Conservation (phyloP, 2,888 invertebrate genomes). For the Apoda limacodes region DNA sequence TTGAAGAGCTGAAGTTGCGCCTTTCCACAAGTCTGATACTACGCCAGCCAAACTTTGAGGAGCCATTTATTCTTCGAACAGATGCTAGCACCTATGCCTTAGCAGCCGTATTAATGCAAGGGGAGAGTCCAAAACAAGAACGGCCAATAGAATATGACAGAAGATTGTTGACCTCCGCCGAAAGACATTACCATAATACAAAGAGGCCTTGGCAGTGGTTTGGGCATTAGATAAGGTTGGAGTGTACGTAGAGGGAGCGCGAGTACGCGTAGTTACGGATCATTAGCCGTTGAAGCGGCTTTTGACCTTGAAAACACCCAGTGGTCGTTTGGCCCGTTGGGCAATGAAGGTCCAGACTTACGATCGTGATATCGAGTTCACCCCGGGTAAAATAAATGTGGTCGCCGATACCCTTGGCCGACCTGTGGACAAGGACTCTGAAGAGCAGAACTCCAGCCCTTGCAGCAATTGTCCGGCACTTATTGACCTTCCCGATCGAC, state of each 20-base stretch:
- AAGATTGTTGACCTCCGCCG: constrained; percentile 21
- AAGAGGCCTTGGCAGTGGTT: constrained; percentile 33
- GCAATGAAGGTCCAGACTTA: constrained; percentile 30
- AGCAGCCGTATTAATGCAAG: constrained; percentile 25
- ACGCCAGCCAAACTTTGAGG: constrained; percentile 19
- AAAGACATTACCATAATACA: constrained; percentile 38
- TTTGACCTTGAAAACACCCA: constrained; percentile 33
- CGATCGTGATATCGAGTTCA: constrained; percentile 30
- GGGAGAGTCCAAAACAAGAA: constrained; percentile 18
- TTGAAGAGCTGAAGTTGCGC: constrained; percentile 14
- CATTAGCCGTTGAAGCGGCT: constrained; percentile 49
- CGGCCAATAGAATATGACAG: constrained; percentile 23
- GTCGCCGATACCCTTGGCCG: constrained; percentile 33
- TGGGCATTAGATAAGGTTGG: constrained; percentile 21
- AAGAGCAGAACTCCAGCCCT: not conserved
- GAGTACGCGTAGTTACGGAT: constrained; percentile 32
- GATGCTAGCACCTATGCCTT: constrained; percentile 24
- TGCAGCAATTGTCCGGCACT: constrained; percentile 5
- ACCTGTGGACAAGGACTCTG: constrained; percentile 1
- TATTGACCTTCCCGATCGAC: constrained; percentile 2
- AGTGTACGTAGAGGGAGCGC: constrained; percentile 33
- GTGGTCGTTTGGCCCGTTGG: constrained; percentile 45
- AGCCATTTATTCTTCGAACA: constrained; percentile 25
- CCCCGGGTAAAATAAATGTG: constrained; percentile 30
- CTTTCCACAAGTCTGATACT: constrained; percentile 22